These are phyloP conservation scores for Geodia barretti DNA, from an alignment of 37 sponge, comb jelly and placozoan species.

Conservation along the genomic window DNA sequence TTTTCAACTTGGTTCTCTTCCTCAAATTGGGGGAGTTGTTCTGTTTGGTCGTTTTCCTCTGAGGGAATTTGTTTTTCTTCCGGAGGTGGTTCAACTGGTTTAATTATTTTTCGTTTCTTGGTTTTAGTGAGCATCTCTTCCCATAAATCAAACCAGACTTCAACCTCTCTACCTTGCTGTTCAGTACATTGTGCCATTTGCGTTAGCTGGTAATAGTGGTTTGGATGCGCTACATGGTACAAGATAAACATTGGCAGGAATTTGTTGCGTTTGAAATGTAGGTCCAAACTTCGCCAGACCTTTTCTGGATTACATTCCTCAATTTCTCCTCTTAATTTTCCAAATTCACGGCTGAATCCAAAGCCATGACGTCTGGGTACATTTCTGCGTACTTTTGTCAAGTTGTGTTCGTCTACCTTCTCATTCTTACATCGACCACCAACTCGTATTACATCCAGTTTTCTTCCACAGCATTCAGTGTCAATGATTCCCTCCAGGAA, in stretches of 20 bases:
- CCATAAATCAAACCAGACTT: constrained; percentile 67
- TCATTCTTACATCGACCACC: constrained; percentile 84
- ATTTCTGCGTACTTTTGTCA: constrained; percentile 11
- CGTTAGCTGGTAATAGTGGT: constrained; percentile 8
- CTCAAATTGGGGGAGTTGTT: too few species aligned
- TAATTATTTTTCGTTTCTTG: too few species aligned
- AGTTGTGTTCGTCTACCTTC: constrained; percentile 34
- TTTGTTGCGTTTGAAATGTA: not conserved
- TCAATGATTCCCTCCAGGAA: constrained; percentile 74
- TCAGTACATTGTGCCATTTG: not conserved
- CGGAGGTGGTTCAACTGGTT: too few species aligned
- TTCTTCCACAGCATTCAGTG: not conserved
- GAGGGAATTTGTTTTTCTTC: too few species aligned
- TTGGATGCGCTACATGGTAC: not conserved
- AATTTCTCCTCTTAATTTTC: too few species aligned
- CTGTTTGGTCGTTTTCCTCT: too few species aligned
- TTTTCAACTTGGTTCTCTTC: too few species aligned
- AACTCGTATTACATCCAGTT: constrained; percentile 62
- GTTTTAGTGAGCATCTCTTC: constrained; percentile 2
- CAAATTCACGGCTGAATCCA: too few species aligned
- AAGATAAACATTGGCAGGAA: constrained; percentile 5
- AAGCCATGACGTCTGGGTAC: too few species aligned
- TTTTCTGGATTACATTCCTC: too few species aligned
- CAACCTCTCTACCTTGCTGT: constrained; percentile 41
- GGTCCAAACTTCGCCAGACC: too few species aligned